Conservation (phyloP, 2,888 invertebrate species). For the Bibio marci region DNA sequence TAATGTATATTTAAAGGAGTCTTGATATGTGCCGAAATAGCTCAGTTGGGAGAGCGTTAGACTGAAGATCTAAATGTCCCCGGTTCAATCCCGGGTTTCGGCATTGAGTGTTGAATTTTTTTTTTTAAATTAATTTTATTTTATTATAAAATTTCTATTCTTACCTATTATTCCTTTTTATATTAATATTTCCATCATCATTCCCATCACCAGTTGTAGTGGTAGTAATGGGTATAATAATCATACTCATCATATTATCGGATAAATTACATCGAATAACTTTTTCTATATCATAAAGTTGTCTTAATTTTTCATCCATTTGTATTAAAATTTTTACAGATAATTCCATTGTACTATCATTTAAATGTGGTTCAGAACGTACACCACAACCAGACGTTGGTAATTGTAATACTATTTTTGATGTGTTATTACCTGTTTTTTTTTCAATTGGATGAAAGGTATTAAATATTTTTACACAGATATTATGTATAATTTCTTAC, state of each 20-base stretch:
- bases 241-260: constrained; percentile 23
- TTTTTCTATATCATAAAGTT: constrained; percentile 52
- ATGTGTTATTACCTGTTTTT: constrained; percentile 12
- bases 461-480: too few relatives aligned
- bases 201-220: too few relatives aligned
- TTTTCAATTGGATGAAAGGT: too few relatives aligned
- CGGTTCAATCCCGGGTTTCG: constrained; percentile 16
- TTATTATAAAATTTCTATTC: background rate
- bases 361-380: constrained; percentile 35
- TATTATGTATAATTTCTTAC: too few relatives aligned
- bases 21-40: constrained; percentile 18
- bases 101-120: constrained; percentile 6
- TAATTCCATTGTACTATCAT: constrained; percentile 39
- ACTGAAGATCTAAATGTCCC: constrained; percentile 17
- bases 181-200: background rate
- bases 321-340: constrained; percentile 51
- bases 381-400: constrained; percentile 45
- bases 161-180: constrained; percentile 2
- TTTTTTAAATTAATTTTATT: background rate
- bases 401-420: constrained; percentile 19
- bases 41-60: constrained; percentile 18
- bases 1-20: too few relatives aligned
- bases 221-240: background rate
- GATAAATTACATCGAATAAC: constrained; percentile 37
- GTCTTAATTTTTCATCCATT: constrained; percentile 55